Base-by-base conservation (phyloP, 2,113 vertebrate genomes). In the Laterallus jamaicensis region DNA sequence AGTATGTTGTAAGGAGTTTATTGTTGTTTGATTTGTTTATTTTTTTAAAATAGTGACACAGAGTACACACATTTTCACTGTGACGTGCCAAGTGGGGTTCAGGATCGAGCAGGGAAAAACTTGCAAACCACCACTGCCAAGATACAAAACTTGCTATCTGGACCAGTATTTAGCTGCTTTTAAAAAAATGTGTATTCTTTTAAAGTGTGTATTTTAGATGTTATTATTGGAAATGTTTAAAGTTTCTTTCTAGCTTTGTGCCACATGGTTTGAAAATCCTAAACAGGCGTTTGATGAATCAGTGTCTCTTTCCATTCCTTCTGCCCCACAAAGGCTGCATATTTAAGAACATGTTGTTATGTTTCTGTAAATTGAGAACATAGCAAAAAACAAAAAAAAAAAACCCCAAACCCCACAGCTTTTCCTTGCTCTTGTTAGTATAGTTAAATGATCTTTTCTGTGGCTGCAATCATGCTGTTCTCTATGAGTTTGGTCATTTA, bases 241-340 rank as follows among this genome's bases (percentile, higher is more conserved):
- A 40, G 54, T 93, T 93, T 93, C 49, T 94, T 90, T 86, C 82
- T 69, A 86, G 86, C 76, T 70, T 83, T 93, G 60, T 84, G 69
- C 88, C 83, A 83, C 81, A 37, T 93, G 89, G 76, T 86, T 93
- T 91, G 77, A 90, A 94, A 93, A 88, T 62, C 70, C 79, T 86
- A 69, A 92, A 60, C 55, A 88, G 96, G 59, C 82, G 5, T 92
- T 86, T 82, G 82, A 66, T 95, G 95, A 96, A 86, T 95, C 85
- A 92, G 85, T 37, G 17, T 95, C 75, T 96, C 81, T 77, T 95
- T 62, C 75, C 50, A 73, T 93, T 95, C 70, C 85, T 90, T 81
- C 74, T 93, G 75, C 24, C 66, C 67, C 10, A 26, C 67, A 88
- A 95, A 95, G 90, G 79, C 92, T 93, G 81, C 62, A 80, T 44